Evolutionary conservation across 1,140 invertebrate species (phyloP).

Genomic region (Trichonephila clavipes): DNA sequence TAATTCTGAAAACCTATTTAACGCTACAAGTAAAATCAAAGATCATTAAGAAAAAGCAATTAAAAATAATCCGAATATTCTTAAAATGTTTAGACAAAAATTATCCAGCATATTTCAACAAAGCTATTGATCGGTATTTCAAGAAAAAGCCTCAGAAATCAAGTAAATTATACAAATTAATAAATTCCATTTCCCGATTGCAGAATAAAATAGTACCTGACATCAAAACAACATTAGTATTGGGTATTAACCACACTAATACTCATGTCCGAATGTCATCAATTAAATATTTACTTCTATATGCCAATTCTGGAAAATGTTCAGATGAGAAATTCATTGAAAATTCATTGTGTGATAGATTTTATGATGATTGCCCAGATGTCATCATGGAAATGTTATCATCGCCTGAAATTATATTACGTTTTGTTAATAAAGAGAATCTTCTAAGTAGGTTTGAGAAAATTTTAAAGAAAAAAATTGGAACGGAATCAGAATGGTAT

Average conservation of each 20-base stretch:
- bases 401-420: conserved; percentile 36
- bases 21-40: not conserved
- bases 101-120: conserved; percentile 76
- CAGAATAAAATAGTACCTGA: conserved; percentile 41
- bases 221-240: conserved; percentile 35
- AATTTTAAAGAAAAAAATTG: conserved; percentile 14
- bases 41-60: not conserved
- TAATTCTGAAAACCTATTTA: not conserved
- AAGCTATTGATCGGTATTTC: conserved; percentile 57
- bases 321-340: conserved; percentile 58
- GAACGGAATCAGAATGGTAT: conserved; percentile 38
- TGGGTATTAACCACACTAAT: conserved; percentile 74
- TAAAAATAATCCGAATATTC: not conserved
- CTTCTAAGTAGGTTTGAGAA: not conserved
- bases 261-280: conserved; percentile 29
- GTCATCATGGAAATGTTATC: conserved; percentile 63
- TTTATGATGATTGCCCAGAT: conserved; percentile 55
- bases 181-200: conserved; percentile 61
- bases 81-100: conserved; percentile 54
- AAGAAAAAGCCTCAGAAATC: not conserved
- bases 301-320: not conserved
- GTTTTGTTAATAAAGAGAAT: conserved; percentile 55
- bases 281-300: not conserved
- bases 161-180: conserved; percentile 16
- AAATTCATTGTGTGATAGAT: conserved; percentile 41